Evolutionary conservation across 2,888 invertebrate species (phyloP), one percentile per base, ranked within the genome.

Genomic region (Dryadula phaetusa): DNA sequence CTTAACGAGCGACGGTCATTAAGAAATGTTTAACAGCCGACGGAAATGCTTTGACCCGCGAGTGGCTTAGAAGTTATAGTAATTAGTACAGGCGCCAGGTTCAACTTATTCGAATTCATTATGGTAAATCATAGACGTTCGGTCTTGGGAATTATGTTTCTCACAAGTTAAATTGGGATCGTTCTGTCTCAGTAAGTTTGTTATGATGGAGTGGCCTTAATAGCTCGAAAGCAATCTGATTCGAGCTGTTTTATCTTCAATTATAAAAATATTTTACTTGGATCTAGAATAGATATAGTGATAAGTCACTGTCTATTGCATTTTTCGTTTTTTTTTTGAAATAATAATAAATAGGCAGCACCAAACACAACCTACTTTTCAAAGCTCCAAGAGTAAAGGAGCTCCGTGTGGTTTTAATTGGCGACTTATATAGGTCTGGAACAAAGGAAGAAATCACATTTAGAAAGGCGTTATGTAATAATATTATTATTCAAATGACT

Each of bases 1-100:
- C 84, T 81, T 85, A 88, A 88, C 88, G 88, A 88, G 87, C 82
- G 76, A 66, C 74, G 80, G 85, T 86, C 85, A 85, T 87, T 88
- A 88, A 85, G 82, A 81, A 82, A 79, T 85, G 85, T 80, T 87
- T 86, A 87, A 88, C 81, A 77, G 78, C 77, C 77, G 76, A 72
- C 76, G 75, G 71, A 73, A 82, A 77, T 76, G 76, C 74, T 79
- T 74, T 74, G 77, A 79, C 79, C 78, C 75, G 74, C 75, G 72
- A 72, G 75, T 65, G 62, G 73, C 70, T 72, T 69, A 68, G 53
- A 70, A 80, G 75, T 80, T 82, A 81, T 77, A 63, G 66, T 75
- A 79, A 84, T 79, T 80, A 80, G 78, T 80, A 77, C 77, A 68
- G 64, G 58, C 62, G 40, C 62, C 66, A 69, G 67, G 67, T 63